Evolutionary conservation across 2,113 vertebrate genomes (phyloP), one percentile per base, ranked within the genome.

Genomic region (Corvus moneduloides): DNA sequence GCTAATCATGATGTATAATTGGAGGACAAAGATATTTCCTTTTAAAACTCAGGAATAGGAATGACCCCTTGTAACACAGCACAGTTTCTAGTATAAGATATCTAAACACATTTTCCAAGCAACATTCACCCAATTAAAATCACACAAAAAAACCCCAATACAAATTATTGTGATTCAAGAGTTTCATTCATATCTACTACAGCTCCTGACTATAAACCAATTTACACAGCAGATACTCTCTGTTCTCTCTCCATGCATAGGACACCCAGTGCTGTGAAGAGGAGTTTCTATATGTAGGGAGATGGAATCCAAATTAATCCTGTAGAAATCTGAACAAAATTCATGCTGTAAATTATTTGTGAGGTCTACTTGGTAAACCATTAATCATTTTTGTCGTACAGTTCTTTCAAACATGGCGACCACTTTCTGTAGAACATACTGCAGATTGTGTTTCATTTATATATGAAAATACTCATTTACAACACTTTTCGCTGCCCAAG

Each of bases 341-440:
- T 85, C 2, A 4, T 71, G n/a, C 28, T 84, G 12, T 43, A 92
- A 87, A 88, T 84, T 80, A 77, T 84, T 74, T 87, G 80, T 75
- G 41, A 79, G 13, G 41, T 62, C 77, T 91, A n/a, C 61, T 62
- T 7, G 0, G 62, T 35, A 68, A 75, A 56, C 5, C 16, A 80
- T 77, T 62, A 59, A 71, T 59, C 33, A 28, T 66, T 88, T 90
- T 80, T 69, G 39, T 71, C 16, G 7, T 48, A 13, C 20, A 54
- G n/a, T 26, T 51, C 21, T 75, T 83, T 86, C 63, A 83, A 76
- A 82, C 13, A 67, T 7, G 64, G 16, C 13, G 30, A 69, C 26
- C 32, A 16, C 3, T 44, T 64, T 61, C 39, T 63, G 52, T 6
- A 48, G 30, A 71, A 48, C 46, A 56, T 39, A 21, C 49, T 82